Conservation (phyloP, 2,113 vertebrate species). For the Lampris incognitus region DNA sequence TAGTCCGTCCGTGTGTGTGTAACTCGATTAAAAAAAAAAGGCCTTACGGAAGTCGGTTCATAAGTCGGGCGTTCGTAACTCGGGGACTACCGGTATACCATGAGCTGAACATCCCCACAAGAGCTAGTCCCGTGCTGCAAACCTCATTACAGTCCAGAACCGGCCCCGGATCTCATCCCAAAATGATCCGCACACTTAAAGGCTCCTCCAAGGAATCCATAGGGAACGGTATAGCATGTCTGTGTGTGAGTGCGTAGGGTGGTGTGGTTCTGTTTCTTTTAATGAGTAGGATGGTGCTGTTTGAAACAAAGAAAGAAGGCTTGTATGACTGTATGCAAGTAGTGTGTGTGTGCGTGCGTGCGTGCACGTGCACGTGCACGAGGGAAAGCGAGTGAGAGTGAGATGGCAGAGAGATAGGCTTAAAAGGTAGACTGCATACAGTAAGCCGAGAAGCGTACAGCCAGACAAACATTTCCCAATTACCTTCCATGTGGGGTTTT, state of each 20-base stretch:
- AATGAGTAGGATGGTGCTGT: conserved; percentile 29
- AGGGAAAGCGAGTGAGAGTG: conserved; percentile 26
- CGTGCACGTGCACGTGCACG: conserved; percentile 10
- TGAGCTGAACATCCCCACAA: no score
- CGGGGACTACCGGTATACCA: no score
- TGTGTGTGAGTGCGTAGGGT: conserved; percentile 9
- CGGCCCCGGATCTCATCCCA: background rate
- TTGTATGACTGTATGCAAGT: background rate
- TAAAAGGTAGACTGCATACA: conserved; percentile 61
- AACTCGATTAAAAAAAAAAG: no score
- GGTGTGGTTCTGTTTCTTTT: conserved; percentile 17
- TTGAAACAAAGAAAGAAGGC: conserved; percentile 29
- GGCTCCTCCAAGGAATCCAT: background rate
- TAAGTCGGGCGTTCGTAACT: no score
- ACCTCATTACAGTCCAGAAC: no score
- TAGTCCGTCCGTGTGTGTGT: no score
- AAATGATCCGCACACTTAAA: background rate
- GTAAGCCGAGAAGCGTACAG: conserved; percentile 72
- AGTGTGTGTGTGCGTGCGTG: conserved; percentile 3
- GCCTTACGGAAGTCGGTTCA: no score
- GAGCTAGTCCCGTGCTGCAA: no score
- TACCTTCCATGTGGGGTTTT: conserved; percentile 79
- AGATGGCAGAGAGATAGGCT: conserved; percentile 43
- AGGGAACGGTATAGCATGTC: background rate
- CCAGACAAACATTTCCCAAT: conserved; percentile 84